phyloP scores from a whole-genome alignment of 2,113 vertebrate genomes.

The Pachycephala philippinensis region DNA sequence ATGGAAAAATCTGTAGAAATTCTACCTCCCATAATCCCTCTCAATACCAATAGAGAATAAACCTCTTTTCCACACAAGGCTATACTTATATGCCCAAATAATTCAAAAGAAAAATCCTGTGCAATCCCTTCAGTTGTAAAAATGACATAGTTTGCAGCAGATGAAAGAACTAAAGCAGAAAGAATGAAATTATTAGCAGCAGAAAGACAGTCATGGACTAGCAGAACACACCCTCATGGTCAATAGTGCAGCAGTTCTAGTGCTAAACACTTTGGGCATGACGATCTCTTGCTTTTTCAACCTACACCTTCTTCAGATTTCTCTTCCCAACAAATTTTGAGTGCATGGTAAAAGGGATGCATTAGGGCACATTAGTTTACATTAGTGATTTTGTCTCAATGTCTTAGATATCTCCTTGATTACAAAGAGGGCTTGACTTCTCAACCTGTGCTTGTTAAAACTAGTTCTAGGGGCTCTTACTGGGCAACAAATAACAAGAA shows the following conservation, averaged over 20 bases:
- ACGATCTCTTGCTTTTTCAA: not conserved
- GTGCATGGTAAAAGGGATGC: not conserved
- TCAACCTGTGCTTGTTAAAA: not conserved
- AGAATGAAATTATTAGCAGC: not conserved
- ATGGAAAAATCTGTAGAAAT: not conserved
- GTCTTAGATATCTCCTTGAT: not conserved
- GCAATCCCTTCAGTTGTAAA: not conserved
- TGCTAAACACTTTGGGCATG: not conserved
- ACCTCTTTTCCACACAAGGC: not conserved
- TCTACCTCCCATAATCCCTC: not conserved
- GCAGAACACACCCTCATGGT: not conserved
- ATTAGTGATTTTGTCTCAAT: not conserved
- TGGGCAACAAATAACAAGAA: not conserved
- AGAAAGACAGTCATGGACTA: not conserved
- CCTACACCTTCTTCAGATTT: not conserved
- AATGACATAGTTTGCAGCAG: not conserved
- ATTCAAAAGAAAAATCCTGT: not conserved
- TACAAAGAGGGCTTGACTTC: not conserved
- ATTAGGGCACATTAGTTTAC: not conserved
- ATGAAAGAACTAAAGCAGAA: not conserved
- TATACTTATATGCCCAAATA: not conserved
- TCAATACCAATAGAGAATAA: not conserved
- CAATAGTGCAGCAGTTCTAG: not conserved
- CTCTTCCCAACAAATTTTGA: not conserved
- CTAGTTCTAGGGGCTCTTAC: not conserved